phyloP scores from a whole-genome alignment of 2,797 vertebrate genomes.

The Yasuhikotakia modesta region DNA sequence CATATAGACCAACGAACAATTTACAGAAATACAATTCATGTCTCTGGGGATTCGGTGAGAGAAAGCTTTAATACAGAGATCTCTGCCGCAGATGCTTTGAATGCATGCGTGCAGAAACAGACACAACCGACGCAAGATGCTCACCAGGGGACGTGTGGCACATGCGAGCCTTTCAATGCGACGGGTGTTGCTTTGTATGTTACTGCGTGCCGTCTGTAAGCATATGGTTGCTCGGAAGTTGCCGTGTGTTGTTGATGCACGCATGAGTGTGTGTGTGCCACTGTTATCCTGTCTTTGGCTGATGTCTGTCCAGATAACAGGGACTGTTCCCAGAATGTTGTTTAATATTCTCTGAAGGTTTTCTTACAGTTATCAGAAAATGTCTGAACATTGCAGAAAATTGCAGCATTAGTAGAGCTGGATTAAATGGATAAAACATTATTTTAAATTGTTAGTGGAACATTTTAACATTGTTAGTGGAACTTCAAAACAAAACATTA shows the following conservation, averaged over 20 bases:
- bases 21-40: constrained; percentile 62
- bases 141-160: constrained; percentile 51
- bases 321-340: too few species aligned
- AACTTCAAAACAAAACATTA: too few species aligned
- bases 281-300: constrained; percentile 58
- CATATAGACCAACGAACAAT: constrained; percentile 58
- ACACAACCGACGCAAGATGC: constrained; percentile 60
- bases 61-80: constrained; percentile 68
- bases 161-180: constrained; percentile 63
- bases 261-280: background rate
- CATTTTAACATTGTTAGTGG: too few species aligned
- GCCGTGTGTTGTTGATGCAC: constrained; percentile 6
- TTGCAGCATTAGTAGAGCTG: too few species aligned
- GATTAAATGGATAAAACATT: too few species aligned
- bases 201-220: constrained; percentile 13
- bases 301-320: background rate
- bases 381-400: too few species aligned
- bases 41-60: constrained; percentile 59
- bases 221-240: constrained; percentile 29
- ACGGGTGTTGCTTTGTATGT: constrained; percentile 8
- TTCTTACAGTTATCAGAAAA: too few species aligned
- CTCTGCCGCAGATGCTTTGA: constrained; percentile 60
- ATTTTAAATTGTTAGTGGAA: too few species aligned
- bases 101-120: constrained; percentile 40
- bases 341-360: too few species aligned